phyloP scores from a whole-genome alignment of 2,797 vertebrate genomes.

The Lacerta agilis region DNA sequence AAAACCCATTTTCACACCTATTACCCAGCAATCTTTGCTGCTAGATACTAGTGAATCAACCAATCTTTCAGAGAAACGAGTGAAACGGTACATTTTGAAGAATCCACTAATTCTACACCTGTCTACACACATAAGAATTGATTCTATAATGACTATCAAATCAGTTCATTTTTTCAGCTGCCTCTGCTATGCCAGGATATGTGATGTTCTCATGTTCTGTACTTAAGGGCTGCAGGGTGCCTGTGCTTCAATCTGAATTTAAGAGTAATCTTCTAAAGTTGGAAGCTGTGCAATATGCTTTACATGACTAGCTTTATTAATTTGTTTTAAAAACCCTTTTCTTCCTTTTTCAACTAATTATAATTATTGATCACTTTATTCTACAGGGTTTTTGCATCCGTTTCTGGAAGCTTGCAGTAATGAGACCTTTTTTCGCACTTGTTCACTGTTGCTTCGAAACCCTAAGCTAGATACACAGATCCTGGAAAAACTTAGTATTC shows the following conservation, averaged over 20 bases:
- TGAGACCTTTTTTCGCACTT: constrained; percentile 85
- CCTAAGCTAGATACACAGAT: constrained; percentile 80
- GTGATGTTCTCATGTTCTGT: neutral
- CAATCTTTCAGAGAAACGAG: neutral
- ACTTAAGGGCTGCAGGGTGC: neutral
- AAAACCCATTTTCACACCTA: neutral
- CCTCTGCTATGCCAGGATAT: neutral
- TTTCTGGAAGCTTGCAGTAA: constrained; percentile 89
- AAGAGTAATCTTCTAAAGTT: neutral
- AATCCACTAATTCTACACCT: neutral
- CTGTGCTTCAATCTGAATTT: neutral
- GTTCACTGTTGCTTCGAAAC: constrained; percentile 82
- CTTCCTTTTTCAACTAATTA: neutral
- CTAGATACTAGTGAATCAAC: neutral
- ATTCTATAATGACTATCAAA: neutral
- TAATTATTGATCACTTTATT: constrained; percentile 17
- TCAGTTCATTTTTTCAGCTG: neutral
- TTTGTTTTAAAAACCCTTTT: neutral
- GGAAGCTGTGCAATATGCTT: neutral
- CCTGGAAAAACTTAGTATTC: constrained; percentile 88
- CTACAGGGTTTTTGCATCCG: constrained; percentile 79
- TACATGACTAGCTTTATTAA: neutral
- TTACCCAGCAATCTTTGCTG: neutral
- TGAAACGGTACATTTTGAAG: neutral
- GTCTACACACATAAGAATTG: neutral